Evolutionary conservation across 2,113 vertebrate species (phyloP), one percentile per base, ranked within the genome.

Genomic region (Anhinga anhinga): DNA sequence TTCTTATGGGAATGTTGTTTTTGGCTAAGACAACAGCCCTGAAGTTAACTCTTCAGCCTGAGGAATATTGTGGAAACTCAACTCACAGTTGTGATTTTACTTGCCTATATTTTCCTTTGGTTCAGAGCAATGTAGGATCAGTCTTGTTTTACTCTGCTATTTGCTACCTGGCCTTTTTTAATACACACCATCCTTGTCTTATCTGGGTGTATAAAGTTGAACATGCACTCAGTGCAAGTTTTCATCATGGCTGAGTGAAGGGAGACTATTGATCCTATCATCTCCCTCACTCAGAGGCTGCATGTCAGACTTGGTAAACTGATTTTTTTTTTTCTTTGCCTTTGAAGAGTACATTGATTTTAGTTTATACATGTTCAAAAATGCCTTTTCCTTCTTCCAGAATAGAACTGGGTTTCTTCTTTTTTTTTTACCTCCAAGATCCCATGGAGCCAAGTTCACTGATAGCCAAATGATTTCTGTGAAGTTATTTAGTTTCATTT

Each of bases 301-400:
- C 69, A 59, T 65, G 88, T 93, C 77, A 91, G 80, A 15, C 21
- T 93, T 86, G 71, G 86, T 96, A 95, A 98, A 96, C 93, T 93
- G 89, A 88, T 95, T 96, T 96, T 95, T 89, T 96, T n/a, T n/a
- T n/a, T n/a, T 90, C 74, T 61, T 71, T 80, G n/a, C 78, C 95
- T 98, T 93, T 98, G 95, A 98, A 97, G 77, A 96, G 58, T 50
- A 22, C 85, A 97, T 97, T 94, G 98, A 98, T 98, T 98, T 97
- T 90, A 83, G 32, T 93, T 98, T 95, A 96, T 67, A 73, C 52
- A 69, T 53, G 12, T 59, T 96, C 69, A 86, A 56, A 95, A 93
- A 93, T 78, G 30, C 29, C 38, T 94, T 81, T 86, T 89, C 27
- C n/a, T 17, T 74, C 14, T 49, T 88, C 74, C 84, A 76, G 65